Evolutionary conservation across 30 jellyfish, hydroid and myxozoan genomes (phyloP).

Genomic region (Hydractinia symbiolongicarpus): DNA sequence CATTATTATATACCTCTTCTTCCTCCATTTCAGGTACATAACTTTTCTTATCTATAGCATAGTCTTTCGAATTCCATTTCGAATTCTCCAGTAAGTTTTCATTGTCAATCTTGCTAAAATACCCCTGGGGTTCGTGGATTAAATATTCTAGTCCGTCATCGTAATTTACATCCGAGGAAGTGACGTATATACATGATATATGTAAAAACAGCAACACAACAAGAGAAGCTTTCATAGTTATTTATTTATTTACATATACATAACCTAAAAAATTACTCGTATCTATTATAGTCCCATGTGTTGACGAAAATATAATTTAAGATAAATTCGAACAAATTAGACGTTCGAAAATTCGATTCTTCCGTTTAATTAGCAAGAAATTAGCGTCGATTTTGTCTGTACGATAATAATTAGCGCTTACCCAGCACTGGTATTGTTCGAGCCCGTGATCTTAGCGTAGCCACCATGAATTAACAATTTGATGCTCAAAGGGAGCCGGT

Average conservation of each 20-base stretch:
- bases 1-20: not conserved
- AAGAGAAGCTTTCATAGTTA: no score
- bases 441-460: slow-evolving; percentile 2
- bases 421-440: not conserved
- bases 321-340: no score
- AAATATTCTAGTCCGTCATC: not conserved
- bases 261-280: no score
- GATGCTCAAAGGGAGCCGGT: not conserved
- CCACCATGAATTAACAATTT: slow-evolving; percentile 14
- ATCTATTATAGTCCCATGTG: no score
- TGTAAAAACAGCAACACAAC: no score
- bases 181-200: no score
- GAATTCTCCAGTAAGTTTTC: slow-evolving; percentile 5
- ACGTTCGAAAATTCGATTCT: no score
- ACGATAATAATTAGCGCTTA: not conserved
- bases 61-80: slow-evolving; percentile 6
- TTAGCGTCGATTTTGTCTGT: no score
- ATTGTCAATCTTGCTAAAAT: slow-evolving; percentile 3
- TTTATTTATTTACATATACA: no score
- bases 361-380: no score
- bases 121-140: slow-evolving; percentile 6
- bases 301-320: no score
- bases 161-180: no score
- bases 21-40: not conserved
- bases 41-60: not conserved